Base-by-base conservation (phyloP, 2,113 vertebrate genomes). In the Aegotheles bennettii region DNA sequence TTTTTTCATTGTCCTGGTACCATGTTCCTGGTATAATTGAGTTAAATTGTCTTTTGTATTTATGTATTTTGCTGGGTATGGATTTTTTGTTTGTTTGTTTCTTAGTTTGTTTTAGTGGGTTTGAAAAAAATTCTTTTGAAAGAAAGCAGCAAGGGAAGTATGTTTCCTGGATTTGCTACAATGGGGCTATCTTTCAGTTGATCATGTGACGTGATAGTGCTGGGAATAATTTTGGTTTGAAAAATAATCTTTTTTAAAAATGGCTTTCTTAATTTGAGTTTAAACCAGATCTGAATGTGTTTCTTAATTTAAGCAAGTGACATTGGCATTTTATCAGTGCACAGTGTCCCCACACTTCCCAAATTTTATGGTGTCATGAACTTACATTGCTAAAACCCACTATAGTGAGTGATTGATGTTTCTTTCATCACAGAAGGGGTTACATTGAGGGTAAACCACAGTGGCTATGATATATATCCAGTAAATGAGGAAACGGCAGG, bases 361-460 rank as follows among this genome's bases (percentile, higher is more conserved):
- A 94, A 77, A 73, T 88, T 74, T 89, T 94, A 68, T 51, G 65
- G 89, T 59, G 85, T 93, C 89, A 33, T 94, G 89, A 87, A 74
- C 75, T 84, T 90, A 53, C 67, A 63, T 86, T 94, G 88, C 91
- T 94, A 80, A 96, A 97, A 95, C 53, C 73, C 78, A 95, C 87
- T 50, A 28, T 35, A 56, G 82, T n/a, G 83, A 75, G 63, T 85
- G 95, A 88, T 81, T 82, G 95, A 92, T 94, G 63, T 89, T 94
- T 89, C 83, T 94, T 93, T 94, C 65, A 28, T 88, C 90, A 71
- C 83, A 65, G 50, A 78, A 87, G 82, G 69, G 78, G 70, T 87
- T 82, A 53, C 78, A 31, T 3, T 65, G 74, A 90, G 94, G 84
- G 82, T 85, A 96, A 84, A 81, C 93, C 87, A 89, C 85, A 95